Evolutionary conservation across 2,888 invertebrate genomes (phyloP), one percentile per base, ranked within the genome.

Genomic region (Sphaeridia pumilis): DNA sequence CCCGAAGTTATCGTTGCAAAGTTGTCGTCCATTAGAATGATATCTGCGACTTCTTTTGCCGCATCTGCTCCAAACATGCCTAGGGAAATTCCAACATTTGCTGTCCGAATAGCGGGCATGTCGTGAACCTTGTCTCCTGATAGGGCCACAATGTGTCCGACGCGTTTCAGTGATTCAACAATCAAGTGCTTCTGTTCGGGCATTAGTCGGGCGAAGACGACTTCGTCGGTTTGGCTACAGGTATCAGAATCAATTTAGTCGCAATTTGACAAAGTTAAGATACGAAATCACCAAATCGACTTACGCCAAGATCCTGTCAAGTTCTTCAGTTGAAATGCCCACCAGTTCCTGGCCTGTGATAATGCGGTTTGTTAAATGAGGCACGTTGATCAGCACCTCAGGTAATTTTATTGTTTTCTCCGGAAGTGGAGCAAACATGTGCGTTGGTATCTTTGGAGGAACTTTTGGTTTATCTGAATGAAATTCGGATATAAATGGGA

Each of bases 61-160:
- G 81, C 84, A 68, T 84, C 84, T 12, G 83, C 81, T 10, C 83
- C 83, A 60, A 89, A 84, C 66, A 92, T 90, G 70, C 90, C 90
- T 90, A 92, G 90, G 65, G 90, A 89, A 61, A 58, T 64, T 58
- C 69, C 85, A 46, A 84, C 83, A 60, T 88, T 86, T 2, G 87
- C 87, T 67, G 83, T 81, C 62, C 84, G 82, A 41, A 88, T 72
- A 1, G 87, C 87, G 0, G 87, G 87, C 0, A 87, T 84, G 67
- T 87, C 88, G 66, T 88, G 87, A 1, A 88, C 87, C 20, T 87
- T 87, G 67, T 88, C 88, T 1, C 88, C 88, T 25, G 86, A 87
- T 0, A 87, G 87, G 10, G 87, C 84, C 53, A 87, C 87, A 60
- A 88, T 82, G 57, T 79, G 79, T 25, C 84, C 83, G 44, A 79